Percentiles rank a stretch among this genome's conserved stretches.
These are phyloP conservation scores for Arctocebus calabarensis DNA, from an alignment of 2,797 vertebrate genomes.

Conservation along the genomic window DNA sequence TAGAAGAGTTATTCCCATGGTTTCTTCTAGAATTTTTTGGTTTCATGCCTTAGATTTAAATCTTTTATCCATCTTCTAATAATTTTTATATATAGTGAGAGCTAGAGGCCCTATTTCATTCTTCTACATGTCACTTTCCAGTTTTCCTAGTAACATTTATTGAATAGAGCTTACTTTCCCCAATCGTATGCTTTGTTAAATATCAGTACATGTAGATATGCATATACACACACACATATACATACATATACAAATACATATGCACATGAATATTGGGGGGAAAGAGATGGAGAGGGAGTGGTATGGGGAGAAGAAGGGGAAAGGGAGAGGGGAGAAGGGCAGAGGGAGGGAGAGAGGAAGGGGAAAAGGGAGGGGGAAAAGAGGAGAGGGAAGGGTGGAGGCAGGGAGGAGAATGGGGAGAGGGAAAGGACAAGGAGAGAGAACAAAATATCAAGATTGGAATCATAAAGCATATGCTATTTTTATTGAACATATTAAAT, in stretches of 20 bases:
- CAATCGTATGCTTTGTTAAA: neutral
- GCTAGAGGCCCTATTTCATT: neutral
- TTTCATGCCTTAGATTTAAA: neutral
- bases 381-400: too few species aligned
- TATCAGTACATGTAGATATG: neutral
- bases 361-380: too few species aligned
- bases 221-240: neutral
- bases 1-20: neutral
- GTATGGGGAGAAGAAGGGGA: too few species aligned
- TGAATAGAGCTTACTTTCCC: neutral
- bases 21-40: neutral
- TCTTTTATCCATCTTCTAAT: neutral
- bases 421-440: neutral
- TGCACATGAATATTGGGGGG: too few species aligned
- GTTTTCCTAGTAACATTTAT: neutral
- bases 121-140: neutral
- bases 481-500: constrained; percentile 56
- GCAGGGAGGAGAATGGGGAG: too few species aligned
- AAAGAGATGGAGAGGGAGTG: too few species aligned
- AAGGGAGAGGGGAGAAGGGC: too few species aligned
- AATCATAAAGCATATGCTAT: constrained; percentile 32
- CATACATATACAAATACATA: neutral
- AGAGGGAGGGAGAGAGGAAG: too few species aligned
- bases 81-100: neutral
- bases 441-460: neutral